Percentiles rank a stretch among this genome's conserved stretches.
phyloP scores from a whole-genome alignment of 1,140 invertebrate genomes.

The Camponotus pennsylvanicus region DNA sequence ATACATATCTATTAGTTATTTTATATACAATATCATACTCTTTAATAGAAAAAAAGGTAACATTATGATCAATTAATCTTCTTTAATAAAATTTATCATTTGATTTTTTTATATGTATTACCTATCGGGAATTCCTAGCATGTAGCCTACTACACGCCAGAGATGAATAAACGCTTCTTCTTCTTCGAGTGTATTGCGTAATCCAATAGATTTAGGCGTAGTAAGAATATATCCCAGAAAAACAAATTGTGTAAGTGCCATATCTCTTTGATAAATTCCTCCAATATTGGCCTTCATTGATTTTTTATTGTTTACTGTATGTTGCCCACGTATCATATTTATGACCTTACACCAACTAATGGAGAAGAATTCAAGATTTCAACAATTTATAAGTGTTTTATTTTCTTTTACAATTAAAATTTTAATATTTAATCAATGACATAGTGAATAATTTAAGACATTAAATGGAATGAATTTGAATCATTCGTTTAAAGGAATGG shows the following conservation, averaged over 20 bases:
- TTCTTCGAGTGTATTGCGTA: slow-evolving; percentile 84
- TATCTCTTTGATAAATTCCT: slow-evolving; percentile 89
- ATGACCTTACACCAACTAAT: slow-evolving; percentile 86
- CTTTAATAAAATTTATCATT: not conserved
- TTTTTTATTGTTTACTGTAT: slow-evolving; percentile 85
- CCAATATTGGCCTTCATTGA: slow-evolving; percentile 80
- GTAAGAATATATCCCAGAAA: slow-evolving; percentile 92
- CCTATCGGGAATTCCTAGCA: slow-evolving; percentile 92
- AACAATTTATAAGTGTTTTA: not conserved
- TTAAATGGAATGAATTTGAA: too few relatives aligned
- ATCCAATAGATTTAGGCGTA: slow-evolving; percentile 87
- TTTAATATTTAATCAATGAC: not conserved
- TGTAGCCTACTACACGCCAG: slow-evolving; percentile 92
- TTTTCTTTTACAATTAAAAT: not conserved
- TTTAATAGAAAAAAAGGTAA: not conserved
- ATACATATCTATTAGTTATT: not conserved
- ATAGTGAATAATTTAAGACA: too few relatives aligned
- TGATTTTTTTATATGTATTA: slow-evolving; percentile 74
- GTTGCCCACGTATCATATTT: slow-evolving; percentile 87
- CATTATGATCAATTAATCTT: not conserved
- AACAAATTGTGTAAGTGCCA: slow-evolving; percentile 93
- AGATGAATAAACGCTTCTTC: slow-evolving; percentile 91
- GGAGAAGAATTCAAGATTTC: not conserved
- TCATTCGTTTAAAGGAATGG: too few relatives aligned
- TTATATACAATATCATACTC: not conserved